Evolutionary conservation across 2,888 invertebrate genomes (phyloP), one percentile per base, ranked within the genome.

Genomic region (Isotomurus palustris): DNA sequence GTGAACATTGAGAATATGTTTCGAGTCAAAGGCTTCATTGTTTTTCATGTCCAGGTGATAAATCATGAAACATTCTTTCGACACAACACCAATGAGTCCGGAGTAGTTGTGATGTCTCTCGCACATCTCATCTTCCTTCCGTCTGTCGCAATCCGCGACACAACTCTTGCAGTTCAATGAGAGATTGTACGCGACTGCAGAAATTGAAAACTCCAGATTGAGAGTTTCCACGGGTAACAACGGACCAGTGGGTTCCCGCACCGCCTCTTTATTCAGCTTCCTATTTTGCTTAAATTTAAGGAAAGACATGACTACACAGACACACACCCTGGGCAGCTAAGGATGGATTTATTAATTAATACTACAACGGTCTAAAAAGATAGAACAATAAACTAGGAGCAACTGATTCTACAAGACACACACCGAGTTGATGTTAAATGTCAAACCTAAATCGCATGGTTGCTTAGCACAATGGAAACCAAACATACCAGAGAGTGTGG

Each of bases 1-100:
- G 24, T 58, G 62, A 45, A 62, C 50, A 22, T 58, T 52, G 28
- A 55, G 58, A 25, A 53, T 27, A 32, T 44, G 56, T 38, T 53
- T 62, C 19, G 43, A 56, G 14, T 25, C 36, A 50, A 62, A 58
- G 24, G 58, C 55, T 17, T 36, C 40, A 35, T 27, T n/a, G 12
- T 28, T 22, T 22, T 53, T 45, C 5, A 53, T 49, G 38, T 22
- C 53, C 28, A 62, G 43, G 44, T 62, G 58, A 40, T 58, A 52
- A 44, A 62, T 58, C 10, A 58, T 25, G 27, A 62, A 58, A 21
- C 45, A 27, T 21, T 24, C 35, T 28, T 49, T 49, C 21, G 49
- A 29, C 5, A 49, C 35, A 12, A 49, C 36, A 51, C 32, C 41
- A 41, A 12, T 28, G 14, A 47, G 47, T 47, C 47, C 55, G 29